Conservation (phyloP, 2,113 vertebrate species). For the Raja brachyura region DNA sequence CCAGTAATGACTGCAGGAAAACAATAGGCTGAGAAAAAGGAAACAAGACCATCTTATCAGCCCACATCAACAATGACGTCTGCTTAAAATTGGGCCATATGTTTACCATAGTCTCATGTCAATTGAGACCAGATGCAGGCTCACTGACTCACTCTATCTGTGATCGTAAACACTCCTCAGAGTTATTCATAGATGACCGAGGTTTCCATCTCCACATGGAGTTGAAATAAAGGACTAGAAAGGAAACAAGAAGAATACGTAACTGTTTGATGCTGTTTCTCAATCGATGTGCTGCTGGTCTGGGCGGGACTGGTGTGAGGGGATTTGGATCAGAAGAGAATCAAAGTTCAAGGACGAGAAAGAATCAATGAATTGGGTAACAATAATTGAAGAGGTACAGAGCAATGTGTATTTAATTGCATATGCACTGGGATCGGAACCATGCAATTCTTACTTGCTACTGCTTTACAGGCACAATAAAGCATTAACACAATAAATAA, state of each 20-base stretch:
- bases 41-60: neutral
- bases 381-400: neutral
- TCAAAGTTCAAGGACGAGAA: neutral
- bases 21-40: too few relatives aligned
- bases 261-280: neutral
- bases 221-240: neutral
- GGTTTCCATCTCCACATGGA: neutral
- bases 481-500: too few relatives aligned
- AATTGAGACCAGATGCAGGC: neutral
- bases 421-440: too few relatives aligned
- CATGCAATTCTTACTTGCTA: too few relatives aligned
- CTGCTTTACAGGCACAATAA: too few relatives aligned
- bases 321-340: neutral
- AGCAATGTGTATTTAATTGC: neutral
- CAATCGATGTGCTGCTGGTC: neutral
- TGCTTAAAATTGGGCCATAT: neutral
- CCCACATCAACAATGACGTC: neutral
- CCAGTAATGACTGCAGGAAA: neutral
- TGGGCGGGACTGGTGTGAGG: neutral
- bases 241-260: neutral
- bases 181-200: neutral
- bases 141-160: neutral
- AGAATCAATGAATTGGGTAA: neutral
- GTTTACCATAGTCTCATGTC: neutral
- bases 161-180: neutral